Percentiles rank a stretch among this genome's conserved stretches.
Conservation (phyloP, 2,797 vertebrate species). For the Synaphobranchus kaupii region DNA sequence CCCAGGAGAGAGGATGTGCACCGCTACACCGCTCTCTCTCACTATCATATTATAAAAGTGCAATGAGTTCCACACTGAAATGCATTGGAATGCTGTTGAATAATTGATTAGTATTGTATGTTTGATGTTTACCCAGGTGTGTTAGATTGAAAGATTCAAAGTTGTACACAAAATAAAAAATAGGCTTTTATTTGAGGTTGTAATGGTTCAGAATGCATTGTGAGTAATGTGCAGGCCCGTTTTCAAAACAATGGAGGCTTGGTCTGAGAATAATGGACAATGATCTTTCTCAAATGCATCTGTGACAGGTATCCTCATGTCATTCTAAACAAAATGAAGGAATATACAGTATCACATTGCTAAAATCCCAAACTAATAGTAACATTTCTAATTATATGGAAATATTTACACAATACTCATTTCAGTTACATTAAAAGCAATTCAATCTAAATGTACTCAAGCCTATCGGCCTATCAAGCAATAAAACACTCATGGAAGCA, state of each 20-base stretch:
- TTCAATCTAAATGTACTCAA: too few relatives aligned
- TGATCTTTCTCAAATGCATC: not conserved
- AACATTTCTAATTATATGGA: too few relatives aligned
- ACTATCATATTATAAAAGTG: constrained; percentile 14
- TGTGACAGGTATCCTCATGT: not conserved
- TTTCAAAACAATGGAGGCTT: not conserved
- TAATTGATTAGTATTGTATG: constrained; percentile 20
- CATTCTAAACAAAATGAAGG: too few relatives aligned
- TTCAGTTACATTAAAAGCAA: too few relatives aligned
- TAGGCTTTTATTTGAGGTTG: not conserved
- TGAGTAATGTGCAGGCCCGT: not conserved
- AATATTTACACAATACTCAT: too few relatives aligned
- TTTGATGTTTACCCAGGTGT: constrained; percentile 23
- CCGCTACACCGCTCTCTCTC: not conserved
- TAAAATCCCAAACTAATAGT: too few relatives aligned
- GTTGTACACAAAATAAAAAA: not conserved
- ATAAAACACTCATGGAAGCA: too few relatives aligned
- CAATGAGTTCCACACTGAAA: not conserved
- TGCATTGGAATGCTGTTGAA: not conserved
- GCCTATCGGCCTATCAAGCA: too few relatives aligned
- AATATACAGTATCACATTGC: too few relatives aligned
- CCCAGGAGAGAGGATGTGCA: not conserved
- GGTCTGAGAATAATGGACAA: not conserved
- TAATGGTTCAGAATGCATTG: constrained; percentile 1
- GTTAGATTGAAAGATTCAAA: not conserved